Evolutionary conservation across 2,888 invertebrate genomes (phyloP), one percentile per base, ranked within the genome.

Genomic region (Tinea trinotella): DNA sequence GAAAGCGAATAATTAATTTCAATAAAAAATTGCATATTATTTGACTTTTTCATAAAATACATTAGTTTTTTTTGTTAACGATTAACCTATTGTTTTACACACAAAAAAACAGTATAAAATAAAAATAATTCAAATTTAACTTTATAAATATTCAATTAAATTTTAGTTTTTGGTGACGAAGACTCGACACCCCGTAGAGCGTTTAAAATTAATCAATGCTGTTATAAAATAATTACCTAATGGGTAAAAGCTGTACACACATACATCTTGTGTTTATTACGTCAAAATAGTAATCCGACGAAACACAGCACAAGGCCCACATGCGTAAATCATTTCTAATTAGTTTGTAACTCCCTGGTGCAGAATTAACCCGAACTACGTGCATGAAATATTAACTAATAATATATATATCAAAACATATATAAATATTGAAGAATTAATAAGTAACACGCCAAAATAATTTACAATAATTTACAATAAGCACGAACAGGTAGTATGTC

Each of bases 291-390:
- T 46, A 46, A 19, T 17, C 19, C 17, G 10, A 3, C 46, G 46
- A 46, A 46, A 46, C 19, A 46, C 46, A 10, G 46, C 46, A 10
- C 19, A 9, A 50, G 50, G 3, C 50, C 50, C 50, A 24, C 50
- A 24, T 24, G 50, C 50, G 24, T 50, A 50, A 50, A 50, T 50
- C 50, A 50, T 50, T 50, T 50, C 50, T 50, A 50, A 50, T 50
- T 22, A 50, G 22, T 50, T 24, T 13, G 15, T 24, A 24, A 50
- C 24, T 50, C 50, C 24, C 50, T 12, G 50, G 24, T 18, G 50
- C 18, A 19, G 50, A 50, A 50, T 50, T 24, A 50, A 50, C 50
- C 10, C 46, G 9, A 46, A 46, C 6, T 17, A 46, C 46, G 19
- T 19, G 15, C 15, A 40, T 40, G 40, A 40, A 40, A 40, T 40